These are phyloP conservation scores for Oxyruncus cristatus DNA, from an alignment of 2,113 vertebrate species.

Conservation along the genomic window DNA sequence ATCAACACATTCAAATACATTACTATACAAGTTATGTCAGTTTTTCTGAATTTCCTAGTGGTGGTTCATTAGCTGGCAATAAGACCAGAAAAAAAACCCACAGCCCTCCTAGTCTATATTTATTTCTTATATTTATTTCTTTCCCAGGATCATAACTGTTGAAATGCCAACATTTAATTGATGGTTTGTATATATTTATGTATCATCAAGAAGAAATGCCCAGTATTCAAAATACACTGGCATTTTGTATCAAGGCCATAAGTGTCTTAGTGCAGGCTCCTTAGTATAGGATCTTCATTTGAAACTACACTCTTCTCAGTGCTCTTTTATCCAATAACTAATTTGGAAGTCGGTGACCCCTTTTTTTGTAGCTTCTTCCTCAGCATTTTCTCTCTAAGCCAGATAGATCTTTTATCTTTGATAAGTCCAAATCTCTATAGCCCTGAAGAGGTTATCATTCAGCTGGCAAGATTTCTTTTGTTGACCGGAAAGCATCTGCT, in stretches of 20 bases:
- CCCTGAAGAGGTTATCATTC: not conserved
- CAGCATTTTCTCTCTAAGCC: not conserved
- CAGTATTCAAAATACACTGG: not conserved
- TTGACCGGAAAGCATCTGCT: not conserved
- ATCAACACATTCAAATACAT: not conserved
- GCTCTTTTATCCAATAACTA: not conserved
- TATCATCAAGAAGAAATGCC: not conserved
- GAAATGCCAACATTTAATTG: not conserved
- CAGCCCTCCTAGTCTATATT: not conserved
- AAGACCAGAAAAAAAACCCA: not conserved
- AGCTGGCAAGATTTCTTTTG: not conserved
- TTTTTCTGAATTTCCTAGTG: not conserved
- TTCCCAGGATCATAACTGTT: not conserved
- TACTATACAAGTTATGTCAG: not conserved
- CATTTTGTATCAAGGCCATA: not conserved
- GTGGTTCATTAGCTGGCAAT: not conserved
- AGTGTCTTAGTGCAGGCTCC: not conserved
- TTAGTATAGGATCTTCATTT: not conserved
- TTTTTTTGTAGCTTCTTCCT: not conserved
- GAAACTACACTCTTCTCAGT: not conserved
- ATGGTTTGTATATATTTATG: not conserved
- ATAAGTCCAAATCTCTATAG: not conserved
- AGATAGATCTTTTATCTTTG: not conserved
- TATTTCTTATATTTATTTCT: not conserved
- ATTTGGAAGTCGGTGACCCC: not conserved